Evolutionary conservation across 2,888 invertebrate species (phyloP).

Genomic region (Ypsolopha scabrella): DNA sequence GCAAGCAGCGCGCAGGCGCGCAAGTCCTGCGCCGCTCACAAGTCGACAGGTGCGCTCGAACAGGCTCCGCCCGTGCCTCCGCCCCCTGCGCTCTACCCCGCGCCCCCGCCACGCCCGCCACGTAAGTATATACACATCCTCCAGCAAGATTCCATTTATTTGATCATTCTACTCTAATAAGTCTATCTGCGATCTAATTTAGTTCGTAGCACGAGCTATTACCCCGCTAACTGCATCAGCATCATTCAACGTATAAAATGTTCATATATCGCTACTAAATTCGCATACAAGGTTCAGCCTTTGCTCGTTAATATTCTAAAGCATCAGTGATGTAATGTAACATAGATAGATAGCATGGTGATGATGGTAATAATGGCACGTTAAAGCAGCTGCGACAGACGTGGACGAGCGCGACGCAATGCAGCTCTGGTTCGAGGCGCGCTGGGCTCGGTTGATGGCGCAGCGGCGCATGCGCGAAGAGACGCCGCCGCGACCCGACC

Average conservation of each 20-base stretch:
- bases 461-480: conserved; percentile 38
- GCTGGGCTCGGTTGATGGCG: conserved; percentile 51
- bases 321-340: too few relatives aligned
- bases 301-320: too few relatives aligned
- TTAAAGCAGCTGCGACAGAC: conserved; percentile 18
- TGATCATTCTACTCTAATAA: too few relatives aligned
- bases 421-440: conserved; percentile 60
- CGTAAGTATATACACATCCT: conserved; percentile 6
- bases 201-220: too few relatives aligned
- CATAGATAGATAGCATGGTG: background rate
- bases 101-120: conserved; percentile 23
- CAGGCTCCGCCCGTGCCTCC: conserved; percentile 56
- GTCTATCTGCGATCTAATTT: too few relatives aligned
- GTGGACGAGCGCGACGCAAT: conserved; percentile 51
- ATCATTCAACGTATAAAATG: too few relatives aligned
- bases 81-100: conserved; percentile 44
- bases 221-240: too few relatives aligned
- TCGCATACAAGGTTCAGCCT: too few relatives aligned
- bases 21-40: conserved; percentile 20
- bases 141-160: too few relatives aligned
- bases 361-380: conserved; percentile 7
- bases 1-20: background rate
- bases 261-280: too few relatives aligned
- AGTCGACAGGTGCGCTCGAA: conserved; percentile 47
- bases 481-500: conserved; percentile 20